Evolutionary conservation across 1,140 invertebrate species (phyloP).

Genomic region (Eumaeus atala): DNA sequence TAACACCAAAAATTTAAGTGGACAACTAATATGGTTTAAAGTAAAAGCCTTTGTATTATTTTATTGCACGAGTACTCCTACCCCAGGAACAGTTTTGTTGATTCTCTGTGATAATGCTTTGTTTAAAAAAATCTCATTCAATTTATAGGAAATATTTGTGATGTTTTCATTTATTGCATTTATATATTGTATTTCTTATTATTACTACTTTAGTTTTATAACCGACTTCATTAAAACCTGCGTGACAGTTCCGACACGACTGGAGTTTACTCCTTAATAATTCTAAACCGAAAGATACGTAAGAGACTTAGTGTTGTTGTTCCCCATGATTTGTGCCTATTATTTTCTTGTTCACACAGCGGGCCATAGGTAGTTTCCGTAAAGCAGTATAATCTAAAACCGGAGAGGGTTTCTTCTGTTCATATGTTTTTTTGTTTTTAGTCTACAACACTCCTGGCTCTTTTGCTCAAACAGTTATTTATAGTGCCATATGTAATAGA

Average conservation of each 20-base stretch:
- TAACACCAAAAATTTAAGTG: slow-evolving; percentile 55
- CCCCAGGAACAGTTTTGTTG: slow-evolving; percentile 16
- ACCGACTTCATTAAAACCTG: too few species aligned
- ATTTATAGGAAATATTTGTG: not conserved
- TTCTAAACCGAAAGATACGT: not conserved
- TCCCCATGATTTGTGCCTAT: too few species aligned
- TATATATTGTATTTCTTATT: not conserved
- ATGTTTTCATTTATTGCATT: not conserved
- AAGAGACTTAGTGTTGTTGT: too few species aligned
- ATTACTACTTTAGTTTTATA: too few species aligned
- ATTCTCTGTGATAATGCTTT: slow-evolving; percentile 50
- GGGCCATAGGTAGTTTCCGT: not conserved
- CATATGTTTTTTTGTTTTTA: not conserved
- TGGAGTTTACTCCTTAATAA: slow-evolving; percentile 4
- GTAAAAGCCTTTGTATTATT: slow-evolving; percentile 9
- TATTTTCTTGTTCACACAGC: not conserved
- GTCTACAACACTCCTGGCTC: not conserved
- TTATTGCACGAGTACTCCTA: slow-evolving; percentile 15
- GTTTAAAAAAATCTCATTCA: slow-evolving; percentile 13
- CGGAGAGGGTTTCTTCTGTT: not conserved
- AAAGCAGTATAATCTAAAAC: not conserved
- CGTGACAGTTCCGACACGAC: too few species aligned
- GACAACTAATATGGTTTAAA: slow-evolving; percentile 39
- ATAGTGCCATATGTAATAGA: slow-evolving; percentile 17
- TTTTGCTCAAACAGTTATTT: slow-evolving; percentile 14